Conservation (phyloP, 2,113 vertebrate species). For the Pseudorasbora parva region DNA sequence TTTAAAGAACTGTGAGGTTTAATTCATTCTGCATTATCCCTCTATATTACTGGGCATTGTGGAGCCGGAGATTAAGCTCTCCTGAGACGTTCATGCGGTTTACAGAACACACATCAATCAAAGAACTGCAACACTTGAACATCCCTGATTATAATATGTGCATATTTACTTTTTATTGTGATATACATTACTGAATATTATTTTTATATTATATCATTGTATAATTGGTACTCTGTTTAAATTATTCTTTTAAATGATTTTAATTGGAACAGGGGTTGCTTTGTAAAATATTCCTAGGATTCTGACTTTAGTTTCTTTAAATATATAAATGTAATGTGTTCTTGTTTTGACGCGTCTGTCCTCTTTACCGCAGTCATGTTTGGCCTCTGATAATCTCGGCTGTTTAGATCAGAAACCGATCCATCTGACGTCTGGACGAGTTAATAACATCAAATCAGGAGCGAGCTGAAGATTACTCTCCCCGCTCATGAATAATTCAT, state of each 20-base stretch:
- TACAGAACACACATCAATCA: slow-evolving; percentile 3
- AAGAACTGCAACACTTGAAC: background rate
- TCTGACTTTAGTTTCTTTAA: background rate
- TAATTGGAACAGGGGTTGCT: background rate
- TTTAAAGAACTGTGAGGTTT: background rate
- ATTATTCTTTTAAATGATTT: background rate
- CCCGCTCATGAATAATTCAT: background rate
- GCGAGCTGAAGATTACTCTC: background rate
- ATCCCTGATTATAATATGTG: no score
- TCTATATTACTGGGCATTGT: no score
- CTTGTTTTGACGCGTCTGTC: background rate
- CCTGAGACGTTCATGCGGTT: no score
- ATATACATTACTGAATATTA: no score
- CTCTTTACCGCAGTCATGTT: background rate
- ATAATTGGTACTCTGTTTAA: background rate
- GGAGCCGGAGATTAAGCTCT: slow-evolving; percentile 38
- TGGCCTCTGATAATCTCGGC: background rate
- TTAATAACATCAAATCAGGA: background rate
- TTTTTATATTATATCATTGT: background rate
- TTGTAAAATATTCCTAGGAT: background rate
- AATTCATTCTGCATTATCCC: no score
- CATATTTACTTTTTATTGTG: no score
- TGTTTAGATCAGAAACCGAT: background rate
- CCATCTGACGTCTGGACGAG: background rate
- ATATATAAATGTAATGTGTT: background rate